phyloP scores from a whole-genome alignment of 2,888 invertebrate genomes.

The Portevinia maculata region DNA sequence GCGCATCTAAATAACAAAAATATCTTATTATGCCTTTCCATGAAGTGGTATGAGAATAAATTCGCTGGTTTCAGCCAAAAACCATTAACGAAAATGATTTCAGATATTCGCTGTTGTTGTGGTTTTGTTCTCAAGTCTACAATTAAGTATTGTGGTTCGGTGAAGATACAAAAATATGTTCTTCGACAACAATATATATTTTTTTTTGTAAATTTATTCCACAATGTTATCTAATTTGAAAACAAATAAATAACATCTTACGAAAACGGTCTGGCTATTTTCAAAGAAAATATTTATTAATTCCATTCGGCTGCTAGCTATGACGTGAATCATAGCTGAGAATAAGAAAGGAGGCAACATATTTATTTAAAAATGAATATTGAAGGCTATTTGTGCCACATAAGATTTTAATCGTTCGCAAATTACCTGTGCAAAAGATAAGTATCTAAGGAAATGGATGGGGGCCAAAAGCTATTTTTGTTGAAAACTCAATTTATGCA shows the following conservation, averaged over 20 bases:
- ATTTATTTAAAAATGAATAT: constrained; percentile 19
- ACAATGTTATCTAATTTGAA: not conserved
- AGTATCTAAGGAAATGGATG: constrained; percentile 20
- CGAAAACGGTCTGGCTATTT: constrained; percentile 23
- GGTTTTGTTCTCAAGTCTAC: not conserved
- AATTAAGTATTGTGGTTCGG: not conserved
- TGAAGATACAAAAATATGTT: constrained; percentile 1
- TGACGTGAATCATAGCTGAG: constrained; percentile 11
- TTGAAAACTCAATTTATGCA: constrained; percentile 43
- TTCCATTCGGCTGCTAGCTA: not conserved
- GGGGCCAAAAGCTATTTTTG: constrained; percentile 15
- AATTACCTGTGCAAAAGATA: constrained; percentile 24
- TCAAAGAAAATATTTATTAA: constrained; percentile 5
- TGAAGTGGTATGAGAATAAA: constrained; percentile 42
- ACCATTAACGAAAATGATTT: constrained; percentile 24
- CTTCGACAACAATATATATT: not conserved
- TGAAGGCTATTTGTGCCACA: constrained; percentile 14
- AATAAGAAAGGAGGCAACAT: not conserved
- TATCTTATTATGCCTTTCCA: constrained; percentile 52
- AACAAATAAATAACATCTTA: constrained; percentile 15
- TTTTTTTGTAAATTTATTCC: not conserved
- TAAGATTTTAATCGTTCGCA: not conserved
- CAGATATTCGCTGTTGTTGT: not conserved
- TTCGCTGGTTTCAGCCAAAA: constrained; percentile 37
- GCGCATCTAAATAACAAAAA: constrained; percentile 77